Evolutionary conservation across 2,888 invertebrate genomes (phyloP), one percentile per base, ranked within the genome.

Genomic region (Drosophila gaucha): DNA sequence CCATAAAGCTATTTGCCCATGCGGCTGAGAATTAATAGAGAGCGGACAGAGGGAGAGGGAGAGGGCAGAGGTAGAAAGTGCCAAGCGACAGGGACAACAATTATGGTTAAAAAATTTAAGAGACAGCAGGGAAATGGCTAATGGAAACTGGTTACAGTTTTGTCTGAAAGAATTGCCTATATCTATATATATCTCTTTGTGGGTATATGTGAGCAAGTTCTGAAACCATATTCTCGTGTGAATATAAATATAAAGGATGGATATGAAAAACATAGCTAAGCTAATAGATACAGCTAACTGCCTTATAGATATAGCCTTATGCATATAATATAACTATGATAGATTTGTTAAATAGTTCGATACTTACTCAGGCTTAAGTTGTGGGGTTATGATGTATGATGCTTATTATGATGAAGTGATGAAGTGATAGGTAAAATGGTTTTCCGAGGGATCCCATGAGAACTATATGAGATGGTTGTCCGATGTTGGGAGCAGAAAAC

Each of bases 1-100:
- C 60, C 60, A 60, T 51, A 31, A 49, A 20, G 39, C 52, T 65
- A 75, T 75, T 72, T 75, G 72, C 58, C 50, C 79, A 59, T 55
- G 79, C 57, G 82, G 74, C 55, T 43, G 69, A 30, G 57, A 64
- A 78, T 82, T 82, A 76, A 76, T 67, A 69, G 50, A 62, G 67
- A 75, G 51, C 51, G 60, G 39, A 41, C 41, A 16, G 41, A 16
- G 16, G 14, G 10, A 24, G 14, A 2, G 49, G 12, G 3, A 22
- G 22, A 2, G 22, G 49, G 9, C 12, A 20, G 18, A 14, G 8
- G 14, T 10, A 10, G 18, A 39, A 62, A 54, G 9, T n/a, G 18
- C 9, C n/a, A 35, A 22, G 22, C 33, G 33, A 33, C 51, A 31
- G 16, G 10, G 35, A 18, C 57, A 64, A 68, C 55, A 74, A 56